Conservation (phyloP, 2,113 vertebrate species). For the Gadus macrocephalus region DNA sequence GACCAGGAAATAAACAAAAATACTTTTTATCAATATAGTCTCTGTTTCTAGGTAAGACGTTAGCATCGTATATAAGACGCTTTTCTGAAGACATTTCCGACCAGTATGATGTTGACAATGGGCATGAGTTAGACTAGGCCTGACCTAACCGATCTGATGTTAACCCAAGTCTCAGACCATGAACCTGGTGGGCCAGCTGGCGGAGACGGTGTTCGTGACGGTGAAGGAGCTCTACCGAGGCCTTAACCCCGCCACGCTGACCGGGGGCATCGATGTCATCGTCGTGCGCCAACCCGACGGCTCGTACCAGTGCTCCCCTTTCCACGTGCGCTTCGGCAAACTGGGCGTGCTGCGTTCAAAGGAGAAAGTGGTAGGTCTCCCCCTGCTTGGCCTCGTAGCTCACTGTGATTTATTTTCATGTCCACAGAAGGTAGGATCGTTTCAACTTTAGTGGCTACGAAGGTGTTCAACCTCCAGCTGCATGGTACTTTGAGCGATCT, state of each 20-base stretch:
- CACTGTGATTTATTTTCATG: background rate
- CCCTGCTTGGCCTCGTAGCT: background rate
- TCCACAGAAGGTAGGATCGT: too few species aligned
- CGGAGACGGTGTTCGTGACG: constrained; percentile 82
- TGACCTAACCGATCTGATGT: background rate
- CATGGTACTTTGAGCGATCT: too few species aligned
- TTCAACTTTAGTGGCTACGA: too few species aligned
- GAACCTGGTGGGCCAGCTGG: constrained; percentile 92
- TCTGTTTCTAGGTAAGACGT: too few species aligned
- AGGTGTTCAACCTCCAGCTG: too few species aligned
- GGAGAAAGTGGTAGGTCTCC: constrained; percentile 88
- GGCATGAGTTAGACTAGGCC: background rate
- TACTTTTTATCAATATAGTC: too few species aligned
- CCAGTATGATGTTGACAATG: background rate
- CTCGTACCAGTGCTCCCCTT: constrained; percentile 89
- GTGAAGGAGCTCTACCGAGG: constrained; percentile 88
- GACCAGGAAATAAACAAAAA: too few species aligned
- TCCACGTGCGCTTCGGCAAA: constrained; percentile 93
- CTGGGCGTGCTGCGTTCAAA: constrained; percentile 87
- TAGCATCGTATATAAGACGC: too few species aligned
- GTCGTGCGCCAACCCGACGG: constrained; percentile 89
- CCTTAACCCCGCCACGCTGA: constrained; percentile 88
- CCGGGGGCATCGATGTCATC: constrained; percentile 87
- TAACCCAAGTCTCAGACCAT: constrained; percentile 76
- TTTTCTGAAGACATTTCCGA: background rate